These are phyloP conservation scores for Lissocephala sabroskyi DNA, from an alignment of 2,888 invertebrate genomes.

Conservation along the genomic window DNA sequence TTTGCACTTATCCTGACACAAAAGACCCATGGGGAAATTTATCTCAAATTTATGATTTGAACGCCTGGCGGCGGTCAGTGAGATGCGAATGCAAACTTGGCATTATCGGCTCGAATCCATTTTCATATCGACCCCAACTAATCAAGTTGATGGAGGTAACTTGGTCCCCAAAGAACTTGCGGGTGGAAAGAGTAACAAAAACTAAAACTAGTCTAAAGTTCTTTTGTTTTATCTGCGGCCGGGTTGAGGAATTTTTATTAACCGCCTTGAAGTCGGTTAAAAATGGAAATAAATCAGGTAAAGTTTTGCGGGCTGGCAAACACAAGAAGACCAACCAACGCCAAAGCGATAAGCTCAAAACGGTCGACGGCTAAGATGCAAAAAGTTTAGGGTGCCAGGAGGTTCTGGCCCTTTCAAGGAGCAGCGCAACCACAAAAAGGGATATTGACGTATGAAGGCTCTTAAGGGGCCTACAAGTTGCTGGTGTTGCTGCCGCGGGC, in stretches of 20 bases:
- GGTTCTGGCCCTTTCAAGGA: no score
- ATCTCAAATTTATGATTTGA: no score
- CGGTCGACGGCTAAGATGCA: no score
- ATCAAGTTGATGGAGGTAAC: slow-evolving; percentile 57
- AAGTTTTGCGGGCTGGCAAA: no score
- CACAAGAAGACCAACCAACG: no score
- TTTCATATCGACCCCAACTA: slow-evolving; percentile 44
- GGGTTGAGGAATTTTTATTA: slow-evolving; percentile 49
- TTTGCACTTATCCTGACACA: slow-evolving; percentile 54
- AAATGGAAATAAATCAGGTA: slow-evolving; percentile 56
- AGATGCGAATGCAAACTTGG: slow-evolving; percentile 1
- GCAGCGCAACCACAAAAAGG: slow-evolving; percentile 30
- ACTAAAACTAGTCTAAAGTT: slow-evolving; percentile 34
- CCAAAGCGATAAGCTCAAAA: slow-evolving; percentile 22
- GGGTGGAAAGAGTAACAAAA: slow-evolving; percentile 27
- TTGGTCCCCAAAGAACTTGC: slow-evolving; percentile 36
- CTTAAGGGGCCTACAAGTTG: slow-evolving; percentile 26
- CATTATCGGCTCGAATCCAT: neutral
- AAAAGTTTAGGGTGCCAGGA: no score
- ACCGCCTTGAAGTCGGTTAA: no score
- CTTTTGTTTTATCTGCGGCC: slow-evolving; percentile 23
- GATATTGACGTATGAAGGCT: slow-evolving; percentile 52
- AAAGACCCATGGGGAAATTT: no score
- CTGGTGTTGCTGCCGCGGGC: no score
- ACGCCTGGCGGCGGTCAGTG: no score